These are phyloP conservation scores for Oscheius sp. DNA, from an alignment of 2,888 invertebrate genomes.

Conservation along the genomic window DNA sequence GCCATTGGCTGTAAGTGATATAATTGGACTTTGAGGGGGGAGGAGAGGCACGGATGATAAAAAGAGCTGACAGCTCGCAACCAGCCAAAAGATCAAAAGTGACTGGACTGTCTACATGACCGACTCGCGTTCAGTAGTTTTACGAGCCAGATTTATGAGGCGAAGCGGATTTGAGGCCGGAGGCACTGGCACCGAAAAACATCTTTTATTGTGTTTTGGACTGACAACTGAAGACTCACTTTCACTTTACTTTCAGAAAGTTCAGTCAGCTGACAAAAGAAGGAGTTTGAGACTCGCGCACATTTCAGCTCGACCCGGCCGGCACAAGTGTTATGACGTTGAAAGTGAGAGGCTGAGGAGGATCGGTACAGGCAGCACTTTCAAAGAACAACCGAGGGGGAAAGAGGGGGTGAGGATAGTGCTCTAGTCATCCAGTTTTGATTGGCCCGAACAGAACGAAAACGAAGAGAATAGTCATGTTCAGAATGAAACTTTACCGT, in stretches of 20 bases:
- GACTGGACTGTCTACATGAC: conserved; percentile 18
- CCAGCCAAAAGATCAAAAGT: background rate
- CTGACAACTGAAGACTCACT: too few species aligned
- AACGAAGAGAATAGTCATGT: too few species aligned
- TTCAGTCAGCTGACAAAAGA: too few species aligned
- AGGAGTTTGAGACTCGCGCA: background rate
- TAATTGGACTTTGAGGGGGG: background rate
- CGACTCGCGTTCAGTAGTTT: conserved; percentile 17
- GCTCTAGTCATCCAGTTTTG: background rate
- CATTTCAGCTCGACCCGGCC: conserved; percentile 19
- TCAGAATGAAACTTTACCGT: too few species aligned
- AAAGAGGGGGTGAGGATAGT: background rate
- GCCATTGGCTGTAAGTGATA: background rate
- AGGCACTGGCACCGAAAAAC: too few species aligned
- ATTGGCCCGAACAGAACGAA: too few species aligned
- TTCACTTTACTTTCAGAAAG: too few species aligned
- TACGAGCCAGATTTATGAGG: conserved; percentile 8
- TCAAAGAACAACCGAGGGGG: background rate
- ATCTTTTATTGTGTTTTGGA: too few species aligned
- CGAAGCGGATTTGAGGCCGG: conserved; percentile 1
- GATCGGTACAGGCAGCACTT: background rate
- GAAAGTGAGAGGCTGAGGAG: background rate
- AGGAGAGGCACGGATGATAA: background rate
- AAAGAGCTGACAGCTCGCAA: conserved; percentile 1
- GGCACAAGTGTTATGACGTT: conserved; percentile 15